Evolutionary conservation across 2,888 invertebrate genomes (phyloP), one percentile per base, ranked within the genome.

Genomic region (Chromoteleia sp.): DNA sequence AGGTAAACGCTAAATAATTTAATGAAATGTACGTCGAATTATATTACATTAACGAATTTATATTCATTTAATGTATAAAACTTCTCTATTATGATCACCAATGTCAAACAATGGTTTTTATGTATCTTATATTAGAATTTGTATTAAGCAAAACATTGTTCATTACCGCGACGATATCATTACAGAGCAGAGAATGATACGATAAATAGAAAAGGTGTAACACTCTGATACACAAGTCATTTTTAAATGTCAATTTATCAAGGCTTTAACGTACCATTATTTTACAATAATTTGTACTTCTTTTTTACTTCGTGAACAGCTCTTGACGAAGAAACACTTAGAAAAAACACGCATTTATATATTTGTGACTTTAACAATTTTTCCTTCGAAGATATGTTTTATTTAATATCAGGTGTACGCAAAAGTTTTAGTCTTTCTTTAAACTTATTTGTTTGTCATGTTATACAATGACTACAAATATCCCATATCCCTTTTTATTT

Each of bases 381-480:
- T 25, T 10, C n/a, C 30, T 33, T 67, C 21, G n/a, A 74, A 76
- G 76, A 76, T 76, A 76, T 76, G 76, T 76, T 61, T 65, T 30
- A 50, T 29, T 39, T n/a, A 50, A 52, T 41, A n/a, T n/a, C n/a
- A n/a, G n/a, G n/a, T n/a, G n/a, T n/a, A n/a, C n/a, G n/a, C n/a
- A n/a, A n/a, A n/a, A n/a, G n/a, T n/a, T n/a, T n/a, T n/a, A n/a
- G n/a, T n/a, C n/a, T n/a, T n/a, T n/a, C n/a, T n/a, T n/a, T n/a
- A n/a, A n/a, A n/a, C n/a, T n/a, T n/a, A n/a, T n/a, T n/a, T n/a
- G n/a, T n/a, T n/a, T n/a, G n/a, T n/a, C n/a, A n/a, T n/a, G n/a
- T n/a, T n/a, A n/a, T n/a, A n/a, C n/a, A n/a, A n/a, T n/a, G n/a
- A n/a, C n/a, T n/a, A n/a, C n/a, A n/a, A n/a, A n/a, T n/a, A n/a